These are phyloP conservation scores for Calameuta idolon DNA, from an alignment of 2,888 invertebrate genomes.

Conservation along the genomic window DNA sequence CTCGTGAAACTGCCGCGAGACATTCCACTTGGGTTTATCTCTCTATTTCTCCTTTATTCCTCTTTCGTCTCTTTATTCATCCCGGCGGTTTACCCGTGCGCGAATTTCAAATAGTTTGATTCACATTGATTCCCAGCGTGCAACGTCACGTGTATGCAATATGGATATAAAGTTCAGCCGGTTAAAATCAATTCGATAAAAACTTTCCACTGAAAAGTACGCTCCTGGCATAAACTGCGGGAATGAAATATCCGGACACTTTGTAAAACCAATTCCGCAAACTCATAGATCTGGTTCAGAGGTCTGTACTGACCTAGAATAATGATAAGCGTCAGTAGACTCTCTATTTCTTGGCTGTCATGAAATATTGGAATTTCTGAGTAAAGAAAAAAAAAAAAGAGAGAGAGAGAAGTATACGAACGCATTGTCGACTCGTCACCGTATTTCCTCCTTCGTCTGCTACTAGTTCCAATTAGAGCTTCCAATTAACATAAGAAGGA, in stretches of 20 bases:
- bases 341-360: background rate
- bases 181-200: background rate
- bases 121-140: background rate
- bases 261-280: background rate
- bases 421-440: constrained; percentile 20
- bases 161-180: background rate
- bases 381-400: constrained; percentile 1
- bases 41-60: constrained; percentile 9
- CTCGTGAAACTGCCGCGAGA: constrained; percentile 33
- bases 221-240: background rate
- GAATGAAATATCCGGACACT: background rate
- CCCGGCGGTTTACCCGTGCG: background rate
- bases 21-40: background rate
- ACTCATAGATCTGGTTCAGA: background rate
- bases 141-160: background rate
- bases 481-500: constrained; percentile 19
- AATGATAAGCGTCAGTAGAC: background rate
- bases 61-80: background rate
- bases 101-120: background rate
- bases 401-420: constrained; percentile 12
- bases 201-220: background rate
- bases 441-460: background rate
- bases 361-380: background rate
- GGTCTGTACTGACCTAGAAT: background rate
- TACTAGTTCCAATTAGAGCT: constrained; percentile 8